Evolutionary conservation across 1,140 invertebrate species (phyloP), one percentile per base, ranked within the genome.

Genomic region (Drosophila oshimai): DNA sequence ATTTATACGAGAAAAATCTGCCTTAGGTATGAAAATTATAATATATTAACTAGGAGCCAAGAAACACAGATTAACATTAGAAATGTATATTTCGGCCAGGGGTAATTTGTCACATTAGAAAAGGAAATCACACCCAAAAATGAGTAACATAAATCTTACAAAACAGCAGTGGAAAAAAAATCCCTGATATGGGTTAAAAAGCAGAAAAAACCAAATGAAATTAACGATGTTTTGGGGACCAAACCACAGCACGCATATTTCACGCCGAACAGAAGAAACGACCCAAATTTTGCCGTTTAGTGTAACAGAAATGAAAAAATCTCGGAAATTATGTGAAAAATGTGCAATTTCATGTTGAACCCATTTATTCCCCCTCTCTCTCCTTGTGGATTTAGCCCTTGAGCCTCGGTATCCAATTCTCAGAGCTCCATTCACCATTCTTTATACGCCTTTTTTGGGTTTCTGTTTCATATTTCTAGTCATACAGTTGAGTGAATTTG

Each of bases 401-500:
- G 26, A 45, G 51, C 37, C 37, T 26, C 2, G 12, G 29, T 17
- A 57, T 57, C 57, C 57, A 57, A 31, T 67, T 37, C 60, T 37
- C 34, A 34, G 36, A 42, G 42, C 55, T 53, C 55, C 46, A 53
- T 54, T 57, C 34, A 10, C 17, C 50, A 57, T 34, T 31, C 46
- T 37, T 37, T 50, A 34, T 65, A 39, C 29, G 17, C 36, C 39
- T 57, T 73, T 57, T 42, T 31, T 1, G 36, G 53, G 22, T 39
- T 60, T 61, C 36, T 47, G 55, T 55, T 74, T 79, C 75, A 74
- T 74, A 74, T 79, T 69, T 68, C 71, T 57, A 46, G 34, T 75
- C 61, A 73, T 55, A 53, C 75, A 87, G 75, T 74, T 87, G 81
- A 86, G 62, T 87, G 72, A 87, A 77, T 86, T 86, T 81, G 81